Percentiles rank a stretch among this genome's conserved stretches.
Conservation (phyloP, 37 sponge, comb jelly and placozoan species). For the Corticium candelabrum region DNA sequence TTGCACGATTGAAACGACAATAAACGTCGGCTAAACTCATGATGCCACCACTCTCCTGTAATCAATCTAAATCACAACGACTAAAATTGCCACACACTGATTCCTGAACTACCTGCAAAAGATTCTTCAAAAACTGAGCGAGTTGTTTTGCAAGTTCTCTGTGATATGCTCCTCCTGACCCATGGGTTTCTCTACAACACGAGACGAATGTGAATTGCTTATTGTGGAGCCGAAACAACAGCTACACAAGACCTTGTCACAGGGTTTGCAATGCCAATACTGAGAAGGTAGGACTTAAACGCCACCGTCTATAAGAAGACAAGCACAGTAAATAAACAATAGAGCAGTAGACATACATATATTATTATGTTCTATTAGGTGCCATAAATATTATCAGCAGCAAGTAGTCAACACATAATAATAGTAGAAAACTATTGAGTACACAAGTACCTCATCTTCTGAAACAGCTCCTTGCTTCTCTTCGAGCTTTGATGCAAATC, state of each 20-base stretch:
- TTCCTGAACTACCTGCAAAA: not conserved
- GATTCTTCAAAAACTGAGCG: slow-evolving; percentile 42
- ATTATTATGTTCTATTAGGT: not conserved
- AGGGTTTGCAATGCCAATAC: slow-evolving; percentile 94
- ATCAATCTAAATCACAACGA: slow-evolving; percentile 2
- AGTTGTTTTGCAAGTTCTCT: slow-evolving; percentile 78
- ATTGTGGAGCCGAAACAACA: too few relatives aligned
- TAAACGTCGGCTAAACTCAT: slow-evolving; percentile 93
- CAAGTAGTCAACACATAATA: not conserved
- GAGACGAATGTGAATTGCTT: not conserved
- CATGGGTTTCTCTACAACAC: slow-evolving; percentile 72
- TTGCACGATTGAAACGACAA: slow-evolving; percentile 90
- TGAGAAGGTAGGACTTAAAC: slow-evolving; percentile 81
- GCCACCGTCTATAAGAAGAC: slow-evolving; percentile 48
- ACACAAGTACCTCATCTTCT: slow-evolving; percentile 69
- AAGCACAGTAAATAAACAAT: not conserved
- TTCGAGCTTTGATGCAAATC: slow-evolving; percentile 73
- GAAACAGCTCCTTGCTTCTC: slow-evolving; percentile 76
- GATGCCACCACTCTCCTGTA: slow-evolving; percentile 72
- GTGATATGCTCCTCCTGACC: slow-evolving; percentile 76
- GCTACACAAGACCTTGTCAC: slow-evolving; percentile 96
- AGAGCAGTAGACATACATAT: not conserved
- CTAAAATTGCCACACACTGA: not conserved
- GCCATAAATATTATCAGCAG: not conserved
- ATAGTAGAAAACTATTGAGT: not conserved